A percentile compares a stretch with the other conserved stretches of the same genome.
Conservation (phyloP, 2,113 vertebrate species). For the Etheostoma spectabile region DNA sequence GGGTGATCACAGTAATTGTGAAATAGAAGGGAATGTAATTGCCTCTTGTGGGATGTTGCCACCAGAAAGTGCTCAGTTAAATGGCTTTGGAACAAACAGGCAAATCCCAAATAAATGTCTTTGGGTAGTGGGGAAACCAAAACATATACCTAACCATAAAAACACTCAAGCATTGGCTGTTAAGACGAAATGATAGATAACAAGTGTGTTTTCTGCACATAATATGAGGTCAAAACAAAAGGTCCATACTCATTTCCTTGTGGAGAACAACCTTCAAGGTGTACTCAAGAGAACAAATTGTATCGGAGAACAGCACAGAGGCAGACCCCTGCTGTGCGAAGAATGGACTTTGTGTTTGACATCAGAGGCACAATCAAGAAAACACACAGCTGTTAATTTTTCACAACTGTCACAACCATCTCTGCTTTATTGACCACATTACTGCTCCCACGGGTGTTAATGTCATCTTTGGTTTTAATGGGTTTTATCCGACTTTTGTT, state of each 20-base stretch:
- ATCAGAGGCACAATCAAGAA: conserved; percentile 34
- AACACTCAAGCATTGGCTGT: conserved; percentile 5
- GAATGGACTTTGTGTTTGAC: conserved; percentile 34
- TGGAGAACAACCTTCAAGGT: conserved; percentile 26
- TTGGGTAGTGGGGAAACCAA: conserved; percentile 22
- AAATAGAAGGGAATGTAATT: conserved; percentile 68
- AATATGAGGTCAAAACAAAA: conserved; percentile 3
- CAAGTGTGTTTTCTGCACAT: conserved; percentile 8
- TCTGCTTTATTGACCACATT: background rate
- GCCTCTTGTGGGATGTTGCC: conserved; percentile 62
- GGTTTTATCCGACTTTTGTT: background rate
- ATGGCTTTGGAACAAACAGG: conserved; percentile 44
- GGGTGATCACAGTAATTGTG: conserved; percentile 67
- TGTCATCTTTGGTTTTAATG: background rate
- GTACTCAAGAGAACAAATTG: background rate
- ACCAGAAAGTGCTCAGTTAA: conserved; percentile 46
- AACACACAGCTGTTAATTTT: conserved; percentile 28
- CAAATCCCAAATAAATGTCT: conserved; percentile 46
- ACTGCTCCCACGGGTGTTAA: background rate
- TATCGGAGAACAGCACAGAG: background rate
- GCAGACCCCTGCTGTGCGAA: conserved; percentile 28
- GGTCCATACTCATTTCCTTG: conserved; percentile 24
- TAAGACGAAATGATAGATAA: conserved; percentile 20
- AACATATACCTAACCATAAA: conserved; percentile 40
- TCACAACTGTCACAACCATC: background rate